Evolutionary conservation across 1,140 invertebrate species (phyloP), one percentile per base, ranked within the genome.

Genomic region (Drosophila malerkotliana): DNA sequence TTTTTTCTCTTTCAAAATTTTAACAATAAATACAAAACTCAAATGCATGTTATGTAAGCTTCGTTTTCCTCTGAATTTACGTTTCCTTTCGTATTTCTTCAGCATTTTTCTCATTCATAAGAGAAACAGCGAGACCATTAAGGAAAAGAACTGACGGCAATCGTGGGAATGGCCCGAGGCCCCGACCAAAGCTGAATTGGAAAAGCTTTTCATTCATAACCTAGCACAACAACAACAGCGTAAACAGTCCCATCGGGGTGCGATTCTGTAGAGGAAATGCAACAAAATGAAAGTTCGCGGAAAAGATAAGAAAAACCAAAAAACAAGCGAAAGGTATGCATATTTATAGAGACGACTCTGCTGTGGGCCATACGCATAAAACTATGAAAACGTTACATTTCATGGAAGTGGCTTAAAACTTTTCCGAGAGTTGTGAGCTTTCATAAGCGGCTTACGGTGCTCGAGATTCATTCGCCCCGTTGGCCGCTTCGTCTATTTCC

Each of bases 161-260:
- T 81, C 60, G 77, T 52, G 49, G 39, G 67, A 63, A 52, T 53
- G 61, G 32, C 57, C 69, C 77, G 78, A 67, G 79, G 73, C 47
- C 45, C 54, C 49, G 57, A 60, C 10, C 30, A 63, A 56, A 71
- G 56, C 67, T 85, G 66, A 87, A 82, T 79, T 74, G 57, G 52
- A 72, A 75, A 71, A 89, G 84, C 84, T 89, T 89, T 89, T 90
- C 84, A 89, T 89, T 89, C 84, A 90, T 85, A 89, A 89, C 80
- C 77, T 75, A 58, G 63, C 71, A 55, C 82, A 87, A 78, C 60
- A 81, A 78, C 72, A 60, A 60, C 18, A 15, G 34, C 18, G n/a
- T 53, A 26, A 24, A 14, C 51, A 64, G 49, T 47, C 67, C 45
- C 51, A 24, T 24, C 8, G 32, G 9, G 32, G 41, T 15, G 52